phyloP scores from a whole-genome alignment of 2,888 invertebrate genomes.

The Trisateles emortualis region DNA sequence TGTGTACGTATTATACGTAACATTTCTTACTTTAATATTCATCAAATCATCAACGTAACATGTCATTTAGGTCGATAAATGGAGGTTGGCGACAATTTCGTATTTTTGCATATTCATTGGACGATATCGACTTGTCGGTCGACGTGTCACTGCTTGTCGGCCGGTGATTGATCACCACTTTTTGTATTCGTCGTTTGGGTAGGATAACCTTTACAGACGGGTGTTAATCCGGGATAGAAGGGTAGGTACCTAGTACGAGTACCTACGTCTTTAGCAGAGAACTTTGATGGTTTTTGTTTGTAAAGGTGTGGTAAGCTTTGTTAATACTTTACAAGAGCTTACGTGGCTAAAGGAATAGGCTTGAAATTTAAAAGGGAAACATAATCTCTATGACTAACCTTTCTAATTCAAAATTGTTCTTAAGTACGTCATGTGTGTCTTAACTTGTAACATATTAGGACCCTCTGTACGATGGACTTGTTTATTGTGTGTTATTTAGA shows the following conservation, averaged over 20 bases:
- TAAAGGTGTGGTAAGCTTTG: background rate
- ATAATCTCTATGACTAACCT: no score
- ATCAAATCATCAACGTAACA: constrained; percentile 23
- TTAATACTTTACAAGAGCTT: background rate
- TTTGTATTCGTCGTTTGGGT: constrained; percentile 18
- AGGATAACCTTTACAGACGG: constrained; percentile 17
- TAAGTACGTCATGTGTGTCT: no score
- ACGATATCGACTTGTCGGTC: constrained; percentile 28
- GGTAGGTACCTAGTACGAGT: no score
- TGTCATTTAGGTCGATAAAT: constrained; percentile 19
- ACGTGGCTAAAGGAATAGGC: background rate
- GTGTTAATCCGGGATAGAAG: background rate
- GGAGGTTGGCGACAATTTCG: constrained; percentile 30
- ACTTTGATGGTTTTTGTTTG: background rate
- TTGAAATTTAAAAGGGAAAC: background rate
- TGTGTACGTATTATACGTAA: no score
- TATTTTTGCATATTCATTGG: constrained; percentile 52
- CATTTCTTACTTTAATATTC: constrained; percentile 7
- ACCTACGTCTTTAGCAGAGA: no score
- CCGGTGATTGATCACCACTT: constrained; percentile 41
- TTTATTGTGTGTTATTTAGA: no score
- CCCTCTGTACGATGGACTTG: no score
- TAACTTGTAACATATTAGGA: no score
- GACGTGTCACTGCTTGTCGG: constrained; percentile 27
- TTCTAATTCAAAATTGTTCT: no score